Percentiles rank a stretch among this genome's conserved stretches.
These are phyloP conservation scores for Pelochelys cantorii DNA, from an alignment of 2,797 vertebrate genomes.

Conservation along the genomic window DNA sequence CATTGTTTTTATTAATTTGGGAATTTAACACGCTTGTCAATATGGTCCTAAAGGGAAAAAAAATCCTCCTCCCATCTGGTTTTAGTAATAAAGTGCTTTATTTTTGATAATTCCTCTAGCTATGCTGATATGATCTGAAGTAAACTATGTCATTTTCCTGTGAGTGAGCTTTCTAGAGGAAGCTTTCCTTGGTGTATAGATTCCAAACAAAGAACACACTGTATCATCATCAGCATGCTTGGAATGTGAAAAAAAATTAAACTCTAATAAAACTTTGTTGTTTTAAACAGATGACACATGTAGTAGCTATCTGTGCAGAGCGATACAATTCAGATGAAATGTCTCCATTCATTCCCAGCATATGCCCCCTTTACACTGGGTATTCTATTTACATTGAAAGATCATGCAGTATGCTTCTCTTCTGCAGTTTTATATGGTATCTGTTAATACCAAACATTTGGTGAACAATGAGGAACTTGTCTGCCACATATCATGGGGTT, in stretches of 20 bases:
- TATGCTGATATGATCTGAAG: background rate
- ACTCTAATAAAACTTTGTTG: background rate
- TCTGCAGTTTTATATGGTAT: background rate
- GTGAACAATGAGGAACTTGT: background rate
- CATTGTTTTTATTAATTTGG: background rate
- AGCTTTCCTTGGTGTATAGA: background rate
- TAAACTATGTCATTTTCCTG: background rate
- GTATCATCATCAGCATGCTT: background rate
- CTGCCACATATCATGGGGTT: background rate
- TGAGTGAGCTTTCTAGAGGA: background rate
- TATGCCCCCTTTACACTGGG: background rate
- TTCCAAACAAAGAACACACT: background rate
- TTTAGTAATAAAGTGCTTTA: background rate
- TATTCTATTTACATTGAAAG: background rate
- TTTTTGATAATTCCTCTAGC: background rate
- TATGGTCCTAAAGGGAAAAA: no score
- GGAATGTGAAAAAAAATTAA: background rate
- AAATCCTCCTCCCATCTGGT: no score
- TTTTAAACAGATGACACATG: background rate
- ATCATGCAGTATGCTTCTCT: background rate
- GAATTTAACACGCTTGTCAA: background rate
- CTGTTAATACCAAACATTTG: background rate
- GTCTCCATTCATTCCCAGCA: background rate
- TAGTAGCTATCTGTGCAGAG: background rate
- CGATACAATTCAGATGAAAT: background rate